Evolutionary conservation across 2,888 invertebrate genomes (phyloP).

Genomic region (Pemphredon lugubris): DNA sequence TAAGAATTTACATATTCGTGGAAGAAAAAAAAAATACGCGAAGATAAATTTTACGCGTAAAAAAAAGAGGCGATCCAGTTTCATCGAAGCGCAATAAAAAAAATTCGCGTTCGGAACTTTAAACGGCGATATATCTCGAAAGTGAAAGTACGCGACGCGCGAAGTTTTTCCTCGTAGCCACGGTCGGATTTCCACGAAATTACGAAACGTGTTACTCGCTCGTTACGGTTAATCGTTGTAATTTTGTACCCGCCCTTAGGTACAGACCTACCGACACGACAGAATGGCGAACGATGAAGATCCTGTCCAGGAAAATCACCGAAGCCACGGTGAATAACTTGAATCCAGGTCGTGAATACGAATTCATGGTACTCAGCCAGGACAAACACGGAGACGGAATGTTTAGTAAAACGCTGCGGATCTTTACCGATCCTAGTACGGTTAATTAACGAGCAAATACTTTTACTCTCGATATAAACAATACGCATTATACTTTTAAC

Average conservation of each 20-base stretch:
- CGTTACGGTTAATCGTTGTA: no score
- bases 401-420: slow-evolving; percentile 91
- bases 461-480: background rate
- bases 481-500: background rate
- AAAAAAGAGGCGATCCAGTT: no score
- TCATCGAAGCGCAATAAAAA: no score
- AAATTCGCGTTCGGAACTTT: no score
- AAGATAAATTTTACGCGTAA: background rate
- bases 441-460: background rate
- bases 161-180: no score
- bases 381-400: slow-evolving; percentile 94
- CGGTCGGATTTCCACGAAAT: no score
- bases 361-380: slow-evolving; percentile 94
- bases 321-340: slow-evolving; percentile 91
- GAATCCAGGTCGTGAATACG: slow-evolving; percentile 90
- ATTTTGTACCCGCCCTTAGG: slow-evolving; percentile 78
- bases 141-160: no score
- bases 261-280: slow-evolving; percentile 88
- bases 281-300: slow-evolving; percentile 92
- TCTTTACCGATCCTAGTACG: slow-evolving; percentile 85
- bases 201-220: no score
- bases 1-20: background rate
- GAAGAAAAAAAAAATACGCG: no score
- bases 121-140: no score
- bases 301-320: slow-evolving; percentile 87